Evolutionary conservation across 2,113 vertebrate species (phyloP), one percentile per base, ranked within the genome.

Genomic region (Pao palembangensis): DNA sequence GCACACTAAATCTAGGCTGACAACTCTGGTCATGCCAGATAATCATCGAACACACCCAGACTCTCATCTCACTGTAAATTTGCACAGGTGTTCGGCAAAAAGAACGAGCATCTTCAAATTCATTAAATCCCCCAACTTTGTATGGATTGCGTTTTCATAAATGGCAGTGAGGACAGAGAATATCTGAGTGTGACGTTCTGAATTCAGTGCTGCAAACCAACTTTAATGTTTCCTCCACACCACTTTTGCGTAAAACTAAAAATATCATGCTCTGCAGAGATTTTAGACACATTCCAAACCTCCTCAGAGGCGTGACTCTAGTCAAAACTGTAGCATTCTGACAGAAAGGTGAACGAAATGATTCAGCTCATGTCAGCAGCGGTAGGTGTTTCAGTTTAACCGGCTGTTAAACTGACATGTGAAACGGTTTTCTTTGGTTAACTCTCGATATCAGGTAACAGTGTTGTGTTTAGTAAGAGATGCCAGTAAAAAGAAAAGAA

Each of bases 41-140:
- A 55, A 58, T 75, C 71, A 70, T 78, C 70, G 56, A 12, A 15
- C 19, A 5, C 48, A 41, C 41, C 51, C 60, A 38, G n/a, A 41
- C 47, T 7, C 19, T 11, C 16, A 46, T 21, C 13, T 13, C 41
- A 18, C 41, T 13, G 12, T 15, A 53, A 15, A 46, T 28, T 44
- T 44, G 4, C 51, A 54, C 17, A 63, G 19, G 51, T 58, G 11
- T 64, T 52, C 47, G 25, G 8, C 55, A 64, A 31, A 65, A 53
- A 43, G 15, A 58, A 41, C 8, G 11, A 11, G 8, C 34, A 1
- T 12, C 34, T 38, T 38, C 4, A 38, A 38, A 38, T 8, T 8
- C 11, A 38, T 8, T 12, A 31, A 31, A 31, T 5, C 28, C 6
- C 5, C 28, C 28, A 31, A 31, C 28, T 31, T 31, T 31, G 5